Evolutionary conservation across 2,113 vertebrate species (phyloP).

Genomic region (Pterocles burchelli): DNA sequence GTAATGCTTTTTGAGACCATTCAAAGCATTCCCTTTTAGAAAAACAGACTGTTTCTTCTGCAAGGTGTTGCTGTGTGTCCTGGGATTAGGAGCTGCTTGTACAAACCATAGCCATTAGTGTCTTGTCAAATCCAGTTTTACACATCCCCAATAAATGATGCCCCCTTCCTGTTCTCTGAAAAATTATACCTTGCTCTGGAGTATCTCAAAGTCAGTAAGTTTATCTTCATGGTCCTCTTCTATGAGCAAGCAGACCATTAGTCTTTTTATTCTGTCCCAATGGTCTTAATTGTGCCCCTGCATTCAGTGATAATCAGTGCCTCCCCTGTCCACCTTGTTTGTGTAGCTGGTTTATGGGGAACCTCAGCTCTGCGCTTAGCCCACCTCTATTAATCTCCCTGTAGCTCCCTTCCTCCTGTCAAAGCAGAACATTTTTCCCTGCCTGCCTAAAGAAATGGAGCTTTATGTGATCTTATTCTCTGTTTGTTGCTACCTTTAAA

Average conservation of each 20-base stretch:
- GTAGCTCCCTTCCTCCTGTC: background rate
- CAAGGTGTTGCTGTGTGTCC: background rate
- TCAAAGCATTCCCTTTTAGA: background rate
- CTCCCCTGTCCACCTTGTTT: background rate
- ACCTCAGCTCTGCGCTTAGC: background rate
- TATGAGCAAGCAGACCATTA: background rate
- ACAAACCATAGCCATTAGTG: background rate
- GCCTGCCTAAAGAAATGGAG: background rate
- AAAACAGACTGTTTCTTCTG: background rate
- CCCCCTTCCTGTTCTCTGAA: background rate
- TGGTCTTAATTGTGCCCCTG: accelerated
- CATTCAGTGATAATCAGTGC: background rate
- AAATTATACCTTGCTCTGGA: background rate
- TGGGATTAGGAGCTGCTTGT: background rate
- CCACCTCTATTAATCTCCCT: background rate
- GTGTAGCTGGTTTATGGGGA: accelerated
- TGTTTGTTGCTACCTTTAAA: background rate
- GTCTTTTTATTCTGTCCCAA: background rate
- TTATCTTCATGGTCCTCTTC: conserved; percentile 13
- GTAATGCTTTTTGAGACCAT: background rate
- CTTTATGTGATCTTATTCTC: background rate
- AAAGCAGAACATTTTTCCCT: background rate
- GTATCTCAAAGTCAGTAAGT: background rate
- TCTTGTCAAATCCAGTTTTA: conserved; percentile 2
- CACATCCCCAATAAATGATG: background rate